Conservation (phyloP, 2,797 vertebrate species). For the Scyliorhinus canicula region DNA sequence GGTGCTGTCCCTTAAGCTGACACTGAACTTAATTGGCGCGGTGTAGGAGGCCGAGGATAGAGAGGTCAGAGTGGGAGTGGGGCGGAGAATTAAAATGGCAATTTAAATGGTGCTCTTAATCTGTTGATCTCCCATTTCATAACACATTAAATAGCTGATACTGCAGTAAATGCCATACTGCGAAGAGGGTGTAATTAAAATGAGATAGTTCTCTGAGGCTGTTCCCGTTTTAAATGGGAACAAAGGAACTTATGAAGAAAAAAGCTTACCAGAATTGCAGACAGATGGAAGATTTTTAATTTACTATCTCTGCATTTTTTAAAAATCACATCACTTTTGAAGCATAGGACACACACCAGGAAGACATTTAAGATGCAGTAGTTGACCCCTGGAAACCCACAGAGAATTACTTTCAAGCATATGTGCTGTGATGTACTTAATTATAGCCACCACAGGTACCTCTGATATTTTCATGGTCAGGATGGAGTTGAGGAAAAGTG, state of each 20-base stretch:
- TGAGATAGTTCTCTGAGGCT: not conserved
- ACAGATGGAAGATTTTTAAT: not conserved
- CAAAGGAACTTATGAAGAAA: not conserved
- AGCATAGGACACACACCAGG: not conserved
- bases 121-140: not conserved
- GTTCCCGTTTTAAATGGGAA: not conserved
- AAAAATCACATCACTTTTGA: not conserved
- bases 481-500: not conserved
- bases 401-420: not conserved
- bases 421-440: not conserved
- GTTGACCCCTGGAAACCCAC: not conserved
- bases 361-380: not conserved
- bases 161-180: not conserved
- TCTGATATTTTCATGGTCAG: not conserved
- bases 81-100: not conserved
- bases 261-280: not conserved
- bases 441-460: not conserved
- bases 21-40: not conserved
- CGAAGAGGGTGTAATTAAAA: not conserved
- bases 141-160: not conserved
- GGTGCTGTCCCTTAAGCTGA: not conserved
- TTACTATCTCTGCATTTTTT: not conserved
- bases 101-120: not conserved
- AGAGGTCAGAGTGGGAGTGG: not conserved
- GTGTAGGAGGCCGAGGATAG: not conserved